Conservation (phyloP, 2,888 invertebrate genomes). For the Trissolcus brochymenae region DNA sequence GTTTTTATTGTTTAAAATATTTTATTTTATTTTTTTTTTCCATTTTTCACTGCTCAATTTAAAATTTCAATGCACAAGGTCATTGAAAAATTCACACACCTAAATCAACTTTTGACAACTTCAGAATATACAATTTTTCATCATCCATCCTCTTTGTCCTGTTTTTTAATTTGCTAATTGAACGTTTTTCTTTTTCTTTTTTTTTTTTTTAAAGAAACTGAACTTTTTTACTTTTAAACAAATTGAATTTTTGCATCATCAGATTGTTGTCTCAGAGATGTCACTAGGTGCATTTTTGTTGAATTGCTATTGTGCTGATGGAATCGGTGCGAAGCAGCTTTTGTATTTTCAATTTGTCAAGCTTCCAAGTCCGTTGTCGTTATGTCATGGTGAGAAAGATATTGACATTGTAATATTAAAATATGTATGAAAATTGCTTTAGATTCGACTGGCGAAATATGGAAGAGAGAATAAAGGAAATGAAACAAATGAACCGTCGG, state of each 20-base stretch:
- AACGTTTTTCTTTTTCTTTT: too few relatives aligned
- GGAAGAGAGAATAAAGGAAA: background rate
- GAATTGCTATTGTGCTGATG: slow-evolving; percentile 10
- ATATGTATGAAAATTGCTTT: slow-evolving; percentile 13
- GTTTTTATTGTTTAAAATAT: too few relatives aligned
- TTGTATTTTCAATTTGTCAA: slow-evolving; percentile 32
- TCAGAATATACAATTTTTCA: slow-evolving; percentile 20
- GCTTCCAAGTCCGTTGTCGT: slow-evolving; percentile 5
- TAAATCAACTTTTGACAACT: slow-evolving; percentile 33
- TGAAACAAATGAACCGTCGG: background rate
- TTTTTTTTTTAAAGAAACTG: too few relatives aligned
- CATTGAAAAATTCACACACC: slow-evolving; percentile 19
- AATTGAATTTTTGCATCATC: too few relatives aligned
- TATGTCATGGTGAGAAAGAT: slow-evolving; percentile 15
- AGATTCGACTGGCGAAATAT: slow-evolving; percentile 1
- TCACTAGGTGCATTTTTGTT: slow-evolving; percentile 13
- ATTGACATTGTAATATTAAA: slow-evolving; percentile 12
- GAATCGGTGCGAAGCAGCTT: slow-evolving; percentile 19
- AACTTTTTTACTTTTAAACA: too few relatives aligned
- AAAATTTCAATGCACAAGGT: slow-evolving; percentile 34
- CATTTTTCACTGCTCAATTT: slow-evolving; percentile 5
- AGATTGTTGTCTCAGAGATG: background rate
- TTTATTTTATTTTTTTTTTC: background rate
- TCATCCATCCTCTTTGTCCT: background rate
- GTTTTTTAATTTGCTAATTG: too few relatives aligned